Base-by-base conservation (phyloP, 2,113 vertebrate species). In the Catagonus wagneri region DNA sequence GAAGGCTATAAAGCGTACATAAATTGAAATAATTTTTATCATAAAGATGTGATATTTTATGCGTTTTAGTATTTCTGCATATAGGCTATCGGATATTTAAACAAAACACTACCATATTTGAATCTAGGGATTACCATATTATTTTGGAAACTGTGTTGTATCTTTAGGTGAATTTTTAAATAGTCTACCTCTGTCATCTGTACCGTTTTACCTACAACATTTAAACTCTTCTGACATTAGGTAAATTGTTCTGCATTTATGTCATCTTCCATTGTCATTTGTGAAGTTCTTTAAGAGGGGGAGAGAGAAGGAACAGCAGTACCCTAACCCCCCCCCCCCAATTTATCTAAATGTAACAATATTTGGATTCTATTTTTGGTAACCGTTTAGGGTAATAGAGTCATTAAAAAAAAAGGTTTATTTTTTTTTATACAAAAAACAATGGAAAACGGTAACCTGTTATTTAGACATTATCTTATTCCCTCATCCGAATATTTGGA, bases 371-470 rank as follows among this genome's bases (percentile, higher is more conserved):
- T 44, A 32, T 50, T 72, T 90, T 85, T 90, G 44, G 29, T 74
- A 76, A 23, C 68, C 71, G 19, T 34, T 83, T 76, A 91, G 13
- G 25, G 15, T 69, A 75, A 23, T 65, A 22, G 25, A 84, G 15
- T 78, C 60, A 39, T 87, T n/a, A n/a, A 78, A 79, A 66, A 58
- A 93, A 58, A 93, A n/a, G 13, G 34, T 34, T 75, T 92, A 34
- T 32, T 96, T 95, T 84, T 19, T 15, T 83, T 74, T 75, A 20
- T 85, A 79, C 19, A 65, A 79, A 83, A 52, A 87, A 58, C 61
- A 44, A 2, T 72, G 15, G 44, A 52, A 68, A 83, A 58, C 36
- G 78, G 22, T 60, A 58, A 54, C 29, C 39, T 34, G 36, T 89
- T 89, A 16, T 16, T 23, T 68, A 29, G 27, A 6, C 68, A 23